phyloP scores from a whole-genome alignment of 2,888 invertebrate species.

The Rhyacophila evoluta region DNA sequence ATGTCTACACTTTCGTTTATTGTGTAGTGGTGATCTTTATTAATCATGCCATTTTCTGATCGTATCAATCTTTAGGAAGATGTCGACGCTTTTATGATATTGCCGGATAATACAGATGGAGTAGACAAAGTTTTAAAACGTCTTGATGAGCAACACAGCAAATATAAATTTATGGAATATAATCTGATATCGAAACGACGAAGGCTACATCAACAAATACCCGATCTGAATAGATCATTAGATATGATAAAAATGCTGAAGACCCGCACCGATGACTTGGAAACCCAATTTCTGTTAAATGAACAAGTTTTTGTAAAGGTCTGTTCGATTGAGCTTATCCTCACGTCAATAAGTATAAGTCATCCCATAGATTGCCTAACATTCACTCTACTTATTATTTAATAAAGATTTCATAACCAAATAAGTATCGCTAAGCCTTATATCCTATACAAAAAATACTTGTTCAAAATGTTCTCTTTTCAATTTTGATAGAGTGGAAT shows the following conservation, averaged over 20 bases:
- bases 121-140: slow-evolving; percentile 88
- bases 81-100: slow-evolving; percentile 93
- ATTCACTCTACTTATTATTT: no score
- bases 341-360: no score
- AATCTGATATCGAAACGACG: slow-evolving; percentile 89
- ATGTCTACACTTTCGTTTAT: neutral
- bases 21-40: no score
- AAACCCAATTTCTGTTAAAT: slow-evolving; percentile 91
- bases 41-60: no score
- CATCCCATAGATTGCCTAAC: no score
- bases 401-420: no score
- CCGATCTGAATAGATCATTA: slow-evolving; percentile 92
- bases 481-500: no score
- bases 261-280: slow-evolving; percentile 81
- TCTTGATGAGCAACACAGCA: slow-evolving; percentile 93
- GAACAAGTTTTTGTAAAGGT: slow-evolving; percentile 88
- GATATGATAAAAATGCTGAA: slow-evolving; percentile 93
- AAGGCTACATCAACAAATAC: slow-evolving; percentile 90
- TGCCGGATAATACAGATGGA: slow-evolving; percentile 83
- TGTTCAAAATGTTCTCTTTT: no score
- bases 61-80: slow-evolving; percentile 87
- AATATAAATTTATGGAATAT: slow-evolving; percentile 98
- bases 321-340: no score
- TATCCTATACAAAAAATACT: no score
- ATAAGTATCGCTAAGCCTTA: no score